Evolutionary conservation across 2,888 invertebrate species (phyloP).

Genomic region (Dryomyza anilis): DNA sequence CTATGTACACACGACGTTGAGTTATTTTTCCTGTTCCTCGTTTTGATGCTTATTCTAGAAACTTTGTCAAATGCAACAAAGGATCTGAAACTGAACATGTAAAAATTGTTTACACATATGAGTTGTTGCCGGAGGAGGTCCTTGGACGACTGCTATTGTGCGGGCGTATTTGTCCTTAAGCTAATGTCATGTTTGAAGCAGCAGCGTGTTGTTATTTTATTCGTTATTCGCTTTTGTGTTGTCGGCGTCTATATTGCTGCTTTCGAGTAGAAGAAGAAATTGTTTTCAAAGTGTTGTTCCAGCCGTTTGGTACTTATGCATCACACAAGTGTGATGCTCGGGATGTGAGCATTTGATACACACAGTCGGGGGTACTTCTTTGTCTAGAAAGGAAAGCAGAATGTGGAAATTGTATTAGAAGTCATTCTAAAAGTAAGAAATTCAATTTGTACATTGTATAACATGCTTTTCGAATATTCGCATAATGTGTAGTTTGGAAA

Average conservation of each 20-base stretch:
- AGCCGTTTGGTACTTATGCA: background rate
- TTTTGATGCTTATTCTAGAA: background rate
- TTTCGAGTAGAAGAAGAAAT: background rate
- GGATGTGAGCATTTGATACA: background rate
- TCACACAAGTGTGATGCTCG: background rate
- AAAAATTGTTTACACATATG: slow-evolving; percentile 17
- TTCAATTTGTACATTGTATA: slow-evolving; percentile 16
- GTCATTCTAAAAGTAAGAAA: slow-evolving; percentile 9
- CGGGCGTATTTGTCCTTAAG: slow-evolving; percentile 1
- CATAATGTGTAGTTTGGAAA: too few species aligned
- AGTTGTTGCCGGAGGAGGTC: background rate
- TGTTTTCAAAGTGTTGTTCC: background rate
- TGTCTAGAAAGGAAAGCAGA: background rate
- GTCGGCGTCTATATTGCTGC: background rate
- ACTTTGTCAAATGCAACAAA: background rate
- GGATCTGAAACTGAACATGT: background rate
- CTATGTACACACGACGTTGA: background rate
- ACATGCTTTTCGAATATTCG: slow-evolving; percentile 1
- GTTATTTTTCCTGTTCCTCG: background rate
- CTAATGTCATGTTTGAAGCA: slow-evolving; percentile 6
- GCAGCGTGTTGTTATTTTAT: slow-evolving; percentile 1
- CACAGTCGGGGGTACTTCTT: background rate
- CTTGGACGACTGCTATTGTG: slow-evolving; percentile 12
- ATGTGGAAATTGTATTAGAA: slow-evolving; percentile 12
- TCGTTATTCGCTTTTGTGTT: background rate